Conservation (phyloP, 53 echinoderm and acorn worm genomes). For the Patiria pectinifera region DNA sequence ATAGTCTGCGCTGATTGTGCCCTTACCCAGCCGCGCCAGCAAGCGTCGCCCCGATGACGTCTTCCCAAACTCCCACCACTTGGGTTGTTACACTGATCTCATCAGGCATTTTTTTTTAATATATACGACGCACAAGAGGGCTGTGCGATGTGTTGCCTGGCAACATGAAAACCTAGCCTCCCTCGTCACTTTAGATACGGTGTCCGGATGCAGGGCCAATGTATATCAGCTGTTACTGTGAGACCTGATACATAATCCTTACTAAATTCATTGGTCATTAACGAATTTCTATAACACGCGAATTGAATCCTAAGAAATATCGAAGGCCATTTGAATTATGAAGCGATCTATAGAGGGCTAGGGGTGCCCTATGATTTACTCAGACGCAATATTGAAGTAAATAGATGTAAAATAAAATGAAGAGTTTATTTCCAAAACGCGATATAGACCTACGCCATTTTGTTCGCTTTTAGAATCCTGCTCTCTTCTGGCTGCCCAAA, state of each 20-base stretch:
- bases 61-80: background rate
- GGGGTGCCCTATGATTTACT: too few relatives aligned
- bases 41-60: conserved; percentile 24
- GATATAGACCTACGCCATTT: too few relatives aligned
- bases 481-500: too few relatives aligned
- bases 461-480: too few relatives aligned
- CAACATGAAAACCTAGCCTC: conserved; percentile 29
- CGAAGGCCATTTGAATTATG: too few relatives aligned
- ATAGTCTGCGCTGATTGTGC: too few relatives aligned
- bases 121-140: background rate
- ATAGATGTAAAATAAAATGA: too few relatives aligned
- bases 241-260: background rate
- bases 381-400: too few relatives aligned
- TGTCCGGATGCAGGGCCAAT: background rate
- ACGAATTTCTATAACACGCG: background rate
- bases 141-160: conserved; percentile 26
- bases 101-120: background rate
- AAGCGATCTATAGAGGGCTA: too few relatives aligned
- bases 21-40: background rate
- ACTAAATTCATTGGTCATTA: background rate
- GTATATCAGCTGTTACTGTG: background rate
- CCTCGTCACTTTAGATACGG: background rate
- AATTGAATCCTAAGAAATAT: background rate
- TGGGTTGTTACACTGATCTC: background rate
- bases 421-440: too few relatives aligned